Base-by-base conservation (phyloP, 1,140 invertebrate genomes). In the Macrosteles quadrilineatus region DNA sequence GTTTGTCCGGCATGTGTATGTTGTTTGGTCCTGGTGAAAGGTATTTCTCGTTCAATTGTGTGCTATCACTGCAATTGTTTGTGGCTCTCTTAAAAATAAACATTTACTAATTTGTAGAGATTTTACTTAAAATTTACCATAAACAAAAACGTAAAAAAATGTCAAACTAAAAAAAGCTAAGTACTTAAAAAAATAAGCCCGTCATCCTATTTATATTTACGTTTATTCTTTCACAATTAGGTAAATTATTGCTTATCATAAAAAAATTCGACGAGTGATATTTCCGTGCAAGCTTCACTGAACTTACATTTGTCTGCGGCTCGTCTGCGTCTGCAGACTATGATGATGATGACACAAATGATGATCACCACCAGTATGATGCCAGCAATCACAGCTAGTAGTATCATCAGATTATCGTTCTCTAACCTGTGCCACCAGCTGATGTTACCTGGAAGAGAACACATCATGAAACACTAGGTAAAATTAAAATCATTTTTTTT, bases 251-350 rank as follows among this genome's bases (percentile, higher is more conserved):
- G 4, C 6, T 19, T 3, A n/a, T 25, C 17, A 19, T 53, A 53
- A 53, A 19, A 25, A 6, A 53, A 3, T 21, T 66, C 63, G 9
- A 66, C 27, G 43, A 69, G 53, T 25, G 68, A 69, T 2, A 62
- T 12, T 55, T 69, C 68, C 31, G 53, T 69, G 36, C 67, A 68
- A 17, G 47, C 21, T 27, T 31, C 47, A 19, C 45, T 32, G 43
- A 80, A 93, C 92, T 93, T 84, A 95, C 92, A 94, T 89, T 95
- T 94, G 77, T 91, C 90, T 74, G 89, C 88, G 66, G 88, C 88
- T 72, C 91, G 84, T 80, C 91, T 91, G 67, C 90, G 85, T 70
- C 90, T 83, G 79, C 92, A 94, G 71, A 94, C 86, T 76, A 92
- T 86, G 76, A 92, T 91, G 76, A 95, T 91, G 73, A 92, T 87